Conservation (phyloP, 1,140 invertebrate genomes). For the Sinonovacula constricta region DNA sequence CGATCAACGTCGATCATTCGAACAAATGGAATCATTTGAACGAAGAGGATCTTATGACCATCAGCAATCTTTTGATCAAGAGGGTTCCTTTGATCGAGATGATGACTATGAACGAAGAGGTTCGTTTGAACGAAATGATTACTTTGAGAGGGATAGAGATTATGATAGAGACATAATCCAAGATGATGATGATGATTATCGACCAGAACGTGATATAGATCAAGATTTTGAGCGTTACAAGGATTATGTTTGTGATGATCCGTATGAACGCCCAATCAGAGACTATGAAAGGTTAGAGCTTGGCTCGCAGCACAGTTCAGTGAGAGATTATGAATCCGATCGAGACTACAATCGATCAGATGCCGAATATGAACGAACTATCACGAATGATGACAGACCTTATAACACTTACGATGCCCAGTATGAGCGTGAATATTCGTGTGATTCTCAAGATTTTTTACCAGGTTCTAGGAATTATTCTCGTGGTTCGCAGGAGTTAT, state of each 20-base stretch:
- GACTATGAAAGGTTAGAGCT: constrained; percentile 33
- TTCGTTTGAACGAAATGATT: constrained; percentile 47
- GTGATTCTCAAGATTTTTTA: constrained; percentile 56
- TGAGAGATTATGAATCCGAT: constrained; percentile 38
- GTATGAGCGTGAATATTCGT: constrained; percentile 63
- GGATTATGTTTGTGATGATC: constrained; percentile 23
- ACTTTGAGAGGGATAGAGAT: constrained; percentile 26
- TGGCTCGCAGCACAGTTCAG: constrained; percentile 39
- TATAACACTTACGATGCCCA: constrained; percentile 38
- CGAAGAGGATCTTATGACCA: constrained; percentile 59
- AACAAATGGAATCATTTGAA: constrained; percentile 30
- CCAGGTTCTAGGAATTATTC: constrained; percentile 22
- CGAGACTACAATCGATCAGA: constrained; percentile 31
- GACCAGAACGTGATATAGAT: too few relatives aligned
- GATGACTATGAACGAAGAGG: constrained; percentile 34
- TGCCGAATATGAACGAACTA: constrained; percentile 30
- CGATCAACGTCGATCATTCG: constrained; percentile 9
- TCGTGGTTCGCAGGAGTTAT: constrained; percentile 28
- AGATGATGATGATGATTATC: too few relatives aligned
- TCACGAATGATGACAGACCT: constrained; percentile 32
- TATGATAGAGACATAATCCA: too few relatives aligned
- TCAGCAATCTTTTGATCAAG: constrained; percentile 57
- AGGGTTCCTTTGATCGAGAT: constrained; percentile 65
- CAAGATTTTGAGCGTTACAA: constrained; percentile 34
- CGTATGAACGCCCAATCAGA: constrained; percentile 23